Percentiles rank a stretch among this genome's conserved stretches.
Evolutionary conservation across 2,888 invertebrate species (phyloP).

Genomic region (Euzetes globulus): DNA sequence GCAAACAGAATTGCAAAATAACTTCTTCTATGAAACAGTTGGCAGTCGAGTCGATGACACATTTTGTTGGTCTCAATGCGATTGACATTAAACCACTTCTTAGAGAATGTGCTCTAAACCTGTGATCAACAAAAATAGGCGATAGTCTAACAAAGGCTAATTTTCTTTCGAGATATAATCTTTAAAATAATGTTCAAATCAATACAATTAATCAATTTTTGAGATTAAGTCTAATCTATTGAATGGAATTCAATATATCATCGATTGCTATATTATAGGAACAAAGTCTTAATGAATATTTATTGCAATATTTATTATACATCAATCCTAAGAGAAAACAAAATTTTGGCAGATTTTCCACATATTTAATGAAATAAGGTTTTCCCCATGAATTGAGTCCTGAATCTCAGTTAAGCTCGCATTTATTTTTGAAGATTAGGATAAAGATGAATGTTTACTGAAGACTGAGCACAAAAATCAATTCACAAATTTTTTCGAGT

Average conservation of each 20-base stretch:
- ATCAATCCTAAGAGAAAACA: not conserved
- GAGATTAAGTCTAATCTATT: not conserved
- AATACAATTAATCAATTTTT: slow-evolving; percentile 7
- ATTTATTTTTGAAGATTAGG: slow-evolving; percentile 21
- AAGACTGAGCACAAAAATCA: not conserved
- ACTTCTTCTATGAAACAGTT: not conserved
- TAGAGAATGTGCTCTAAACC: not conserved
- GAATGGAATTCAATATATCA: not conserved
- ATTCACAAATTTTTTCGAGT: not conserved
- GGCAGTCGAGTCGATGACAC: slow-evolving; percentile 18
- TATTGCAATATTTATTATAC: slow-evolving; percentile 1
- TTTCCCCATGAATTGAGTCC: not conserved
- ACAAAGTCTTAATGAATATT: not conserved
- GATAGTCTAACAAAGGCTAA: not conserved
- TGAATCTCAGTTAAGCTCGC: not conserved
- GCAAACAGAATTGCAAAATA: not conserved
- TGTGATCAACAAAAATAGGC: not conserved
- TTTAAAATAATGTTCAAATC: not conserved
- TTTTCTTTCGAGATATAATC: not conserved
- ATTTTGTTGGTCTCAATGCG: slow-evolving; percentile 5
- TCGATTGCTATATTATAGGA: not conserved
- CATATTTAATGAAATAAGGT: not conserved
- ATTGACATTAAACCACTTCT: slow-evolving; percentile 7
- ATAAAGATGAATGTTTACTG: slow-evolving; percentile 15
- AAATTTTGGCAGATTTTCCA: slow-evolving; percentile 7